Evolutionary conservation across 2,888 invertebrate genomes (phyloP).

Genomic region (Chrysotoxum bicinctum): DNA sequence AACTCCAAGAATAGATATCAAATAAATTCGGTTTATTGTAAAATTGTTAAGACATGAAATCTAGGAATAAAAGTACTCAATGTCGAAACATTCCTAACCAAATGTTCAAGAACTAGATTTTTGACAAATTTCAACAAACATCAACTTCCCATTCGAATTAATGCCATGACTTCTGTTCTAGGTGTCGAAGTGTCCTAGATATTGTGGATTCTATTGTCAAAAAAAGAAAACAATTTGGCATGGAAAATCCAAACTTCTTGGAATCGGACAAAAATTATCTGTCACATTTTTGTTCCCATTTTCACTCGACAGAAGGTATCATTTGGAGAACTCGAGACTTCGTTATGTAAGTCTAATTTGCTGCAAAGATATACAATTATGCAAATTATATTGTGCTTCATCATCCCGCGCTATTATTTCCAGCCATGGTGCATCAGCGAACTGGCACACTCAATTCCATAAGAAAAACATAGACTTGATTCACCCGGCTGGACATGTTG

Average conservation of each 20-base stretch:
- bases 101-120: not conserved
- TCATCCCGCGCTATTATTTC: slow-evolving; percentile 6
- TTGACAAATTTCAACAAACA: not conserved
- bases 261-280: not conserved
- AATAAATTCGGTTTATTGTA: too few species aligned
- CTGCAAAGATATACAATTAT: not conserved
- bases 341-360: not conserved
- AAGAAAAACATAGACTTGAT: slow-evolving; percentile 19
- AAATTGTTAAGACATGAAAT: too few species aligned
- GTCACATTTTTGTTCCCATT: slow-evolving; percentile 5
- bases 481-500: slow-evolving; percentile 38
- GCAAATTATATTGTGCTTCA: slow-evolving; percentile 19
- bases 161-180: not conserved
- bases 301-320: not conserved
- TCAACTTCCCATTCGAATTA: not conserved
- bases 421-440: slow-evolving; percentile 6
- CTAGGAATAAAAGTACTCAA: not conserved
- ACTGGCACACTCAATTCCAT: slow-evolving; percentile 35
- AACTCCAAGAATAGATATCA: too few species aligned
- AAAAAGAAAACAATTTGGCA: not conserved
- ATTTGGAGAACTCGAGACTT: not conserved
- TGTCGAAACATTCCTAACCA: not conserved
- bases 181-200: not conserved
- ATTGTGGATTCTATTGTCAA: not conserved
- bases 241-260: not conserved